A percentile compares a stretch with the other conserved stretches of the same genome.
These are phyloP conservation scores for Notodonta ziczac DNA, from an alignment of 2,888 invertebrate species.

Conservation along the genomic window DNA sequence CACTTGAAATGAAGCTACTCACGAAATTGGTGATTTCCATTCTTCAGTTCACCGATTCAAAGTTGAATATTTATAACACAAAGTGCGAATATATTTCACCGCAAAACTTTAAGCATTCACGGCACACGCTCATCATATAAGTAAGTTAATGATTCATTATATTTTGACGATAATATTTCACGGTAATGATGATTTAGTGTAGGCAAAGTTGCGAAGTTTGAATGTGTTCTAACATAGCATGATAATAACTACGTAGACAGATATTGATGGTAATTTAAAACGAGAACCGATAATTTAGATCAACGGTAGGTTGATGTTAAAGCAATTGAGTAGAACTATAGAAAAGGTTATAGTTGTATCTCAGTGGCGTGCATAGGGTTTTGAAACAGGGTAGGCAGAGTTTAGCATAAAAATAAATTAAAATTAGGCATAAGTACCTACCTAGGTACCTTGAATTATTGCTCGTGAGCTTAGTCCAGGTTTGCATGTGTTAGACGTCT, in stretches of 20 bases:
- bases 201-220: constrained; percentile 27
- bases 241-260: constrained; percentile 14
- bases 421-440: too few species aligned
- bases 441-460: too few species aligned
- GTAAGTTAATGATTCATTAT: constrained; percentile 47
- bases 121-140: constrained; percentile 41
- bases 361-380: too few species aligned
- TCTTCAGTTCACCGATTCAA: constrained; percentile 18
- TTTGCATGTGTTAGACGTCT: too few species aligned
- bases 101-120: constrained; percentile 46
- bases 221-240: constrained; percentile 23
- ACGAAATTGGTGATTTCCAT: neutral
- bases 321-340: too few species aligned
- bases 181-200: constrained; percentile 34
- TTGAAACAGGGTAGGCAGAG: too few species aligned
- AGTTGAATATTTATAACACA: constrained; percentile 16
- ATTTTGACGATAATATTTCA: constrained; percentile 34
- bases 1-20: too few species aligned
- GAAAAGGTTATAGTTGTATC: too few species aligned
- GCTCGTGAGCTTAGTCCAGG: too few species aligned
- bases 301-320: too few species aligned
- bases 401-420: too few species aligned
- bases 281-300: neutral
- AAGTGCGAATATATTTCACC: constrained; percentile 26
- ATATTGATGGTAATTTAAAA: neutral